Percentiles rank a stretch among this genome's conserved stretches.
These are phyloP conservation scores for Azemiops feae DNA, from an alignment of 2,113 vertebrate genomes.

Conservation along the genomic window DNA sequence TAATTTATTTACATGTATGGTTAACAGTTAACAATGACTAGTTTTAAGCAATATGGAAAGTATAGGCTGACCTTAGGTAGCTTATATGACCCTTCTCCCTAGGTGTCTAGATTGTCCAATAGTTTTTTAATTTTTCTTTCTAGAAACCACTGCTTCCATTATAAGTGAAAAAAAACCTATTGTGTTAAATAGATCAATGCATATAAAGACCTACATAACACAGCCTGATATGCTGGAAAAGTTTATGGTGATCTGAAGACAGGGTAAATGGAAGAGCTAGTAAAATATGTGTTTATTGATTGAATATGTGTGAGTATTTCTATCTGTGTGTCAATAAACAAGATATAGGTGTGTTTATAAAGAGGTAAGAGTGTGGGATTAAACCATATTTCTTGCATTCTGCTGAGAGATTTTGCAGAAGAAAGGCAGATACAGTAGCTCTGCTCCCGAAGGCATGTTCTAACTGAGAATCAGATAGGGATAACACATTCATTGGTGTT, in stretches of 20 bases:
- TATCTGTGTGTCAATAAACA: background rate
- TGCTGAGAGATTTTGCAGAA: constrained; percentile 22
- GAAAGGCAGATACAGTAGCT: constrained; percentile 22
- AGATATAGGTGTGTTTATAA: background rate
- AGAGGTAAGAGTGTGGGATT: background rate
- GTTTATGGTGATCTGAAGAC: background rate
- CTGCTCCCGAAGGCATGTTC: constrained; percentile 4
- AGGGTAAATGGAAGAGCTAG: background rate
- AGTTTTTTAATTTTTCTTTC: constrained; percentile 42
- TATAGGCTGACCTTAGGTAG: constrained; percentile 54
- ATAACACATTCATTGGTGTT: background rate
- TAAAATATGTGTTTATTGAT: background rate
- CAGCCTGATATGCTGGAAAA: background rate
- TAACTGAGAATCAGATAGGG: background rate
- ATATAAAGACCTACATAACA: background rate
- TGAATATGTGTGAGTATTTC: background rate
- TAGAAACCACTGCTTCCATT: constrained; percentile 55
- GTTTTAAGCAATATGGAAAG: constrained; percentile 63
- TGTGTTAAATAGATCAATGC: constrained; percentile 27
- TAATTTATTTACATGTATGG: constrained; percentile 62
- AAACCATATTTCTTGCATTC: background rate
- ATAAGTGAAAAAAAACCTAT: constrained; percentile 47
- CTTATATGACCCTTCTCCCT: constrained; percentile 55
- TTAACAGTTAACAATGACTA: constrained; percentile 52
- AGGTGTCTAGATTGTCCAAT: constrained; percentile 51